phyloP scores from a whole-genome alignment of 2,113 vertebrate species.

The Setophaga coronata region DNA sequence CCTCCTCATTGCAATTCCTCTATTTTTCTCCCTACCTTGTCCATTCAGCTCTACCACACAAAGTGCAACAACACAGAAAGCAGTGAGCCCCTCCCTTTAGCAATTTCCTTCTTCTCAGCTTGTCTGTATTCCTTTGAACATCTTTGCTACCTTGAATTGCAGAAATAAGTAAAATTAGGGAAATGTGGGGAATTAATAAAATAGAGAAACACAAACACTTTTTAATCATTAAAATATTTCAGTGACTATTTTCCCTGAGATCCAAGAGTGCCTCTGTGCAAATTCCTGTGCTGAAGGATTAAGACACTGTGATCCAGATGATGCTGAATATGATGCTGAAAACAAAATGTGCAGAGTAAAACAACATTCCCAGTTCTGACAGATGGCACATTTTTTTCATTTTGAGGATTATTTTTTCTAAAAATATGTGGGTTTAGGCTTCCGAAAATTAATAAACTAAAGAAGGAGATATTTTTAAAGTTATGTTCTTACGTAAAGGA shows the following conservation, averaged over 20 bases:
- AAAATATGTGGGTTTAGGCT: not conserved
- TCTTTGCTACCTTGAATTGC: not conserved
- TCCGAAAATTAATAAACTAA: not conserved
- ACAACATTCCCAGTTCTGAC: not conserved
- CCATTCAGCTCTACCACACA: not conserved
- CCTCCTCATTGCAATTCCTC: not conserved
- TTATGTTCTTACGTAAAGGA: not conserved
- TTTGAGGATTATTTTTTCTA: not conserved
- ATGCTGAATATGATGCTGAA: not conserved
- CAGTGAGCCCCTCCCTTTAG: not conserved
- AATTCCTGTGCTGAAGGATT: not conserved
- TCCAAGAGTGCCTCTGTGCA: not conserved
- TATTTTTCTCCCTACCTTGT: not conserved
- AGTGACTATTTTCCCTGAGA: not conserved
- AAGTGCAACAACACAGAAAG: not conserved
- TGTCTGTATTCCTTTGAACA: not conserved
- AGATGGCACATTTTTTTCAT: not conserved
- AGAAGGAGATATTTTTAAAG: not conserved
- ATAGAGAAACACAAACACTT: not conserved
- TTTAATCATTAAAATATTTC: not conserved
- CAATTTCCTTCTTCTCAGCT: not conserved
- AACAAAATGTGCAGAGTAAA: constrained; percentile 26
- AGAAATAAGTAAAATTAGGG: not conserved
- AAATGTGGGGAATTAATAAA: not conserved
- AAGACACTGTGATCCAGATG: constrained; percentile 16